Percentiles rank a stretch among this genome's conserved stretches.
These are phyloP conservation scores for Oppia nitens DNA, from an alignment of 1,140 invertebrate genomes.

Conservation along the genomic window DNA sequence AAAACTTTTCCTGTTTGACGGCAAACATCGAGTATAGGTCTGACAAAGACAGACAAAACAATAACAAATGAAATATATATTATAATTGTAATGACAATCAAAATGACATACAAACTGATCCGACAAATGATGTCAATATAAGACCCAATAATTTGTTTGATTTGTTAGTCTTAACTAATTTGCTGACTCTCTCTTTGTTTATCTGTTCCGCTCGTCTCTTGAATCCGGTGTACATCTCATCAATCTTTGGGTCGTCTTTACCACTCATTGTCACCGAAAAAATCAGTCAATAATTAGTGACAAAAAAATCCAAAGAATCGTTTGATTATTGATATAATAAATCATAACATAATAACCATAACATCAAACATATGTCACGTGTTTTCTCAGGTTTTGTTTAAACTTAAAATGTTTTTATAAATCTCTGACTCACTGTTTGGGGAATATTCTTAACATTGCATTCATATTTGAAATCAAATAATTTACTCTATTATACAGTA, in stretches of 20 bases:
- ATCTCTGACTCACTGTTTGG: too few species aligned
- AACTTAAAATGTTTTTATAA: too few species aligned
- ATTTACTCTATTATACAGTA: too few species aligned
- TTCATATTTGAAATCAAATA: too few species aligned
- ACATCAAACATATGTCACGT: too few species aligned
- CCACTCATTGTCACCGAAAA: too few species aligned
- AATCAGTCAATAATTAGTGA: too few species aligned
- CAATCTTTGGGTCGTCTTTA: background rate
- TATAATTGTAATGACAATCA: background rate
- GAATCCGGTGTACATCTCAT: constrained; percentile 4
- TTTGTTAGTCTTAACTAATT: background rate
- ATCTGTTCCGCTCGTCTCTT: constrained; percentile 1
- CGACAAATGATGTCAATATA: constrained; percentile 7
- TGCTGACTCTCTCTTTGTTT: background rate
- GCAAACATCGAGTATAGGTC: constrained; percentile 59
- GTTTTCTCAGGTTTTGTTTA: too few species aligned
- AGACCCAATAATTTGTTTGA: constrained; percentile 5
- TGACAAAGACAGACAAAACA: background rate
- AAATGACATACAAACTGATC: constrained; percentile 9
- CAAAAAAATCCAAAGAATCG: too few species aligned
- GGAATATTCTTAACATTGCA: too few species aligned
- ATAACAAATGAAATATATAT: background rate
- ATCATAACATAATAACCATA: too few species aligned
- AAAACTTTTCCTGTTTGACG: constrained; percentile 65
- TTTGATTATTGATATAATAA: too few species aligned